These are phyloP conservation scores for Macropis europaea DNA, from an alignment of 2,888 invertebrate genomes.

Conservation along the genomic window DNA sequence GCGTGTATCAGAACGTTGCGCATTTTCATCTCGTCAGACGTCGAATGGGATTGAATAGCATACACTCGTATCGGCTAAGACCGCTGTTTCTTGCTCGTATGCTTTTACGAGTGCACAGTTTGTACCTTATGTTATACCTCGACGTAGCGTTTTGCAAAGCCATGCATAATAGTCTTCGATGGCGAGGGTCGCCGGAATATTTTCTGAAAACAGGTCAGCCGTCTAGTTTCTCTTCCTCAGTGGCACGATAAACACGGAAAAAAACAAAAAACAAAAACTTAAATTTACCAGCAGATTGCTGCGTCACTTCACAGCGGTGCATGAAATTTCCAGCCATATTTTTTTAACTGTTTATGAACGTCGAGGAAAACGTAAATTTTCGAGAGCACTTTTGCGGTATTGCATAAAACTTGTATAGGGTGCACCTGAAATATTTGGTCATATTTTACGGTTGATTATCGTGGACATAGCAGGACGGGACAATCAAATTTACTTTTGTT, in stretches of 20 bases:
- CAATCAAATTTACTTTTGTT: no score
- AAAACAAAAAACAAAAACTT: no score
- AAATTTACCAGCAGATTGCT: slow-evolving; percentile 8
- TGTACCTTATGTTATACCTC: not conserved
- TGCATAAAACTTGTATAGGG: not conserved
- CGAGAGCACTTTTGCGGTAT: not conserved
- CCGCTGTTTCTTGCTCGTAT: not conserved
- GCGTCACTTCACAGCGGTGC: slow-evolving; percentile 4
- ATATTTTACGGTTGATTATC: not conserved
- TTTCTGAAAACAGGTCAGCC: slow-evolving; percentile 32
- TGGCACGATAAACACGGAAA: slow-evolving; percentile 9
- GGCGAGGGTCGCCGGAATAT: slow-evolving; percentile 9
- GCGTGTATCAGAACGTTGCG: not conserved
- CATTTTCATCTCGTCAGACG: slow-evolving; percentile 3
- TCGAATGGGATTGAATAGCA: slow-evolving; percentile 1
- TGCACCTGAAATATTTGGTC: not conserved
- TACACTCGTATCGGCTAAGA: not conserved
- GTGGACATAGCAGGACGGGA: no score
- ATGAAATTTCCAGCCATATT: not conserved
- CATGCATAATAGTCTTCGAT: slow-evolving; percentile 4
- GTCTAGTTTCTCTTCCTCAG: slow-evolving; percentile 9
- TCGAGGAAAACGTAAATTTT: slow-evolving; percentile 2
- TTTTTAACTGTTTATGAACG: not conserved
- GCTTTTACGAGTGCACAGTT: not conserved
- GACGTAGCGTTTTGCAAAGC: not conserved